Evolutionary conservation across 2,797 vertebrate genomes (phyloP), one percentile per base, ranked within the genome.

Genomic region (Sebastes kiyomatsui): DNA sequence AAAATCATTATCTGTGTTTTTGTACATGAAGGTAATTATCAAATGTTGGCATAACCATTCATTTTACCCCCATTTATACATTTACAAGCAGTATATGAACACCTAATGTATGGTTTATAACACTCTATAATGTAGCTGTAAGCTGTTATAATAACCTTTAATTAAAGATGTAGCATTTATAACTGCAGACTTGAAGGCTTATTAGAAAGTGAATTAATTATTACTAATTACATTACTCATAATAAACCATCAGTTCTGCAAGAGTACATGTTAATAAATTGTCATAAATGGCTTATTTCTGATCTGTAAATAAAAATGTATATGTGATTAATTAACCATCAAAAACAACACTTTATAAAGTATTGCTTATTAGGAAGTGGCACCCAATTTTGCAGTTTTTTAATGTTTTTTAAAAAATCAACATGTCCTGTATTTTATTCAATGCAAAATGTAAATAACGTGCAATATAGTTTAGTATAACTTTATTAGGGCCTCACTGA

Each of bases 321-420:
- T 42, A 38, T 56, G 22, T 64, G 4, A 38, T 6, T 35, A 13
- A 38, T 27, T 46, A 1, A 30, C 20, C 6, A 52, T 13, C 22
- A 42, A 22, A 2, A 54, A 11, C 28, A 22, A 23, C 13, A 14
- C 16, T 9, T 65, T 10, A 65, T n/a, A 5, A 64, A 7, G 16
- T 35, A 35, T 55, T 64, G 14, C 6, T 35, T 73, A 25, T 20
- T 23, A 3, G 13, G n/a, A 60, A 42, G 14, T 55, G 1, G n/a
- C 9, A 18, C 1, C 49, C 0, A 52, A 14, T 52, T 20, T 52
- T 52, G 7, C 4, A 30, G 7, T 8, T 49, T 61, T 69, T 72
- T 3, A 27, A 38, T 1, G 8, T 2, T 52, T 33, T 23, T 4
- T 2, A 60, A 32, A 30, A 10, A 30, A 30, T n/a, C 1, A 0